These are phyloP conservation scores for Brachionus calyciflorus DNA, from an alignment of 1,140 invertebrate species.

Conservation along the genomic window DNA sequence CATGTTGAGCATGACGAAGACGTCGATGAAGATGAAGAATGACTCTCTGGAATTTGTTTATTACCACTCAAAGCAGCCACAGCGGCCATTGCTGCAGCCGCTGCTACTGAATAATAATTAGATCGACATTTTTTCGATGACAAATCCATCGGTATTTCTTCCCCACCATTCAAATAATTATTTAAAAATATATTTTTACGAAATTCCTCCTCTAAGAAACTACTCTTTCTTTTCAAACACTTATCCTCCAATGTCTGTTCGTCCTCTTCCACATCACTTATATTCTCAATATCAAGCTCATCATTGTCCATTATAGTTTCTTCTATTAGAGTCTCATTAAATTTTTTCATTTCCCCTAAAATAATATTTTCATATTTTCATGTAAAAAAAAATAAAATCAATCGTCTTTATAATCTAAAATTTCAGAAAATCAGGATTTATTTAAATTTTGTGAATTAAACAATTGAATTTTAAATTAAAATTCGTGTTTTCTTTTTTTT, in stretches of 20 bases:
- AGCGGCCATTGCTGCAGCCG: not conserved
- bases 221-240: not conserved
- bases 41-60: not conserved
- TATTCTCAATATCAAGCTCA: conserved; percentile 22
- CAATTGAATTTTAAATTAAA: not conserved
- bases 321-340: not conserved
- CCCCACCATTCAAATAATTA: not conserved
- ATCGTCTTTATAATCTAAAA: not conserved
- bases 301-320: not conserved
- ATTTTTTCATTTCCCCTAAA: conserved; percentile 7
- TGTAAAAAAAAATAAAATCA: not conserved
- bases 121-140: conserved; percentile 22
- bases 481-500: not conserved
- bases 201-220: not conserved
- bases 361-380: not conserved
- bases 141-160: conserved; percentile 37
- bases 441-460: conserved; percentile 5
- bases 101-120: conserved; percentile 10
- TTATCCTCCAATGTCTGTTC: not conserved
- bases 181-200: not conserved
- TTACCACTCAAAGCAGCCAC: not conserved
- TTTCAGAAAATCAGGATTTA: not conserved
- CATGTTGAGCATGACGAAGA: conserved; percentile 41
- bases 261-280: conserved; percentile 1
- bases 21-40: not conserved